phyloP scores from a whole-genome alignment of 2,888 invertebrate species.

The Timema podura region DNA sequence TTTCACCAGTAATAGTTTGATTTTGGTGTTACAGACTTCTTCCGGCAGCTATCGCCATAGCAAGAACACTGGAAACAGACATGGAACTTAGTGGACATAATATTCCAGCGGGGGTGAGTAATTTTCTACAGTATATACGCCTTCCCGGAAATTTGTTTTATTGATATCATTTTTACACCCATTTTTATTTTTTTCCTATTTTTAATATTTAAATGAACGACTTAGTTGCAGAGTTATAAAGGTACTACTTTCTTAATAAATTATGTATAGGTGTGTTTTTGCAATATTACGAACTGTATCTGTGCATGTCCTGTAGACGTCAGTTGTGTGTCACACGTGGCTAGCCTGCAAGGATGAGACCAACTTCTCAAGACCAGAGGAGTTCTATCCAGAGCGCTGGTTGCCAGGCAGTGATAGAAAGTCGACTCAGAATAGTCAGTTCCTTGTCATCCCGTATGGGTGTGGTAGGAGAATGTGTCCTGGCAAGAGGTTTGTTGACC shows the following conservation, averaged over 20 bases:
- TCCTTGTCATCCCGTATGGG: conserved; percentile 74
- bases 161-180: too few relatives aligned
- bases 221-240: neutral
- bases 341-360: conserved; percentile 71
- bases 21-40: conserved; percentile 45
- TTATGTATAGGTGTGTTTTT: neutral
- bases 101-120: conserved; percentile 65
- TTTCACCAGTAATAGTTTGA: neutral
- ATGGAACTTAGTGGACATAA: conserved; percentile 62
- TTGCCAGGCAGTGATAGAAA: conserved; percentile 44
- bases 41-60: conserved; percentile 76
- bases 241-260: neutral
- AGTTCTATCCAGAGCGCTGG: conserved; percentile 78
- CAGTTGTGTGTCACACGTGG: conserved; percentile 76
- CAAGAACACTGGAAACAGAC: conserved; percentile 69
- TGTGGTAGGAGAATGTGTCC: conserved; percentile 77
- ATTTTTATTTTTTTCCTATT: too few relatives aligned
- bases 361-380: conserved; percentile 67
- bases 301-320: conserved; percentile 51
- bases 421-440: conserved; percentile 49
- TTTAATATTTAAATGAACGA: too few relatives aligned
- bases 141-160: too few relatives aligned
- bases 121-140: too few relatives aligned
- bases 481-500: conserved; percentile 78
- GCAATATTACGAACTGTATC: conserved; percentile 21